Percentiles rank a stretch among this genome's conserved stretches.
Conservation (phyloP, 2,888 invertebrate genomes). For the Parascotia fuliginaria region DNA sequence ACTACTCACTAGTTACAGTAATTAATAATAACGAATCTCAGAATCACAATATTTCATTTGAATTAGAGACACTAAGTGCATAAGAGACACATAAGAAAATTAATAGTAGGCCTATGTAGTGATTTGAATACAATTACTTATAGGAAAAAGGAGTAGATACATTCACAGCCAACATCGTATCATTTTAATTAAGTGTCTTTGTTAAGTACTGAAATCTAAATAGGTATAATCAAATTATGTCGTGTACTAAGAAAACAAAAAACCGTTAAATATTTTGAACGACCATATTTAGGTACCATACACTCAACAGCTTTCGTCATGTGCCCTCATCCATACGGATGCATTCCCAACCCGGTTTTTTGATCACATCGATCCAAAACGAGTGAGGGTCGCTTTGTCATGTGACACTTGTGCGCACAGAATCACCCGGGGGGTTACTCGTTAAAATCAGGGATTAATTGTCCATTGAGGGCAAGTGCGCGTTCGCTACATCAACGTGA, state of each 20-base stretch:
- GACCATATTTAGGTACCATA: slow-evolving; percentile 12
- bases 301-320: slow-evolving; percentile 32
- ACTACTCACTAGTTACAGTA: neutral
- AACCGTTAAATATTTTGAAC: slow-evolving; percentile 15
- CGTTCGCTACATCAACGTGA: slow-evolving; percentile 34
- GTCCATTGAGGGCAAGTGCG: slow-evolving; percentile 60
- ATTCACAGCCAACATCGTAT: no score
- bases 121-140: no score
- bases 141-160: no score
- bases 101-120: no score
- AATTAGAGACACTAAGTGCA: no score
- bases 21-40: neutral
- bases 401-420: slow-evolving; percentile 81
- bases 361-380: slow-evolving; percentile 74
- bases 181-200: no score
- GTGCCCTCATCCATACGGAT: slow-evolving; percentile 67
- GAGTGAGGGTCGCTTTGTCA: slow-evolving; percentile 78
- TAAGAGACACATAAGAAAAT: no score
- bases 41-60: no score
- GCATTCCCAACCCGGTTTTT: slow-evolving; percentile 79
- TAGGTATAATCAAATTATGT: neutral
- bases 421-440: slow-evolving; percentile 74
- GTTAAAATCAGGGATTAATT: slow-evolving; percentile 74
- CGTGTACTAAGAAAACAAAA: slow-evolving; percentile 3
- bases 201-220: no score